phyloP scores from a whole-genome alignment of 2,113 vertebrate species.

The Clarias macrocephalus region DNA sequence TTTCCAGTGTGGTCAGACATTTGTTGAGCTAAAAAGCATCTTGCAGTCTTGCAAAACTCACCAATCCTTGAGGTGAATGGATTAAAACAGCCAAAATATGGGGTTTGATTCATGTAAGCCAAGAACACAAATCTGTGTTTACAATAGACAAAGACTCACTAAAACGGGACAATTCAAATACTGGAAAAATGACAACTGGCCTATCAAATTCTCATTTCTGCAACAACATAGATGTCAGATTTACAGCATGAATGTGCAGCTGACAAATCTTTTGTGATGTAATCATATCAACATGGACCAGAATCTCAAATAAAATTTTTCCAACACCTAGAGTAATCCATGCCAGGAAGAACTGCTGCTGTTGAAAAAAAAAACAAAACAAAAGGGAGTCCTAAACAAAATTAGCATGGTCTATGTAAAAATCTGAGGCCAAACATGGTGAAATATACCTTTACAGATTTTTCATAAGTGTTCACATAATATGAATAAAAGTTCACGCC shows the following conservation, averaged over 20 bases:
- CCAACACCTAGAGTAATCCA: not conserved
- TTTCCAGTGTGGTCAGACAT: not conserved
- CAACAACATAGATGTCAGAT: not conserved
- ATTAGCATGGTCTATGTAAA: not conserved
- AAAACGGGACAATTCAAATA: not conserved
- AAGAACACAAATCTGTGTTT: not conserved
- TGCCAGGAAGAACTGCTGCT: not conserved
- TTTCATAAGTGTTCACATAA: not conserved
- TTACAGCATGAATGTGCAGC: not conserved
- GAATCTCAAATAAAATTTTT: not conserved
- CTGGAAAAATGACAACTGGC: not conserved
- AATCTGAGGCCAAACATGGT: not conserved
- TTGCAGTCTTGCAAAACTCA: not conserved
- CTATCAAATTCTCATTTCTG: not conserved
- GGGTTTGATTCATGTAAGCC: not conserved
- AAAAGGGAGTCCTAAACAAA: not conserved
- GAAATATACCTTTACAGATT: not conserved
- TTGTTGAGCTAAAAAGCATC: not conserved
- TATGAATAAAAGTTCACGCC: constrained; percentile 40
- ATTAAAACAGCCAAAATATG: not conserved
- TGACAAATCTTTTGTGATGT: not conserved
- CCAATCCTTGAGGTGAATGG: not conserved
- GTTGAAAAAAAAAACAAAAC: not conserved
- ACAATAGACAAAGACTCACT: not conserved
- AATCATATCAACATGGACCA: not conserved